Evolutionary conservation across 1,140 invertebrate species (phyloP), one percentile per base, ranked within the genome.

Genomic region (Drosophila biarmipes): DNA sequence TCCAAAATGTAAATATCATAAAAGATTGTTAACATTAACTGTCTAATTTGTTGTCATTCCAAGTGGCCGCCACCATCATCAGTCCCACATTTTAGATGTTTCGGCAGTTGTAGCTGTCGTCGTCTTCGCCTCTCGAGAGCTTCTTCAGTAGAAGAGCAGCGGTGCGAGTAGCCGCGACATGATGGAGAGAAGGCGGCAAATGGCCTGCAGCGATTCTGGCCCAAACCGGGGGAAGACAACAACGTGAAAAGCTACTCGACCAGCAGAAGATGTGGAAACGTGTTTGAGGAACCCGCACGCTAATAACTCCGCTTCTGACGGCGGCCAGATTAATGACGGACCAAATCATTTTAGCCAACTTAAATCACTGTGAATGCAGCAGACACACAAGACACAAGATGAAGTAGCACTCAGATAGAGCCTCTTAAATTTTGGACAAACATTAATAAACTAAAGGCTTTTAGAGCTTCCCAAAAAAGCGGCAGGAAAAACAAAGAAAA

Each of bases 21-120:
- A 89, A 81, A 87, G 82, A 87, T 73, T 87, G 82, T 87, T 87
- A 87, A 76, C 82, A 87, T 79, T 89, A 89, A 89, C 78, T 87
- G 82, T 87, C 82, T 87, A 87, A 87, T 87, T 87, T 87, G 82
- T 87, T 87, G 82, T 87, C 82, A 87, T 87, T 86, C 79, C 67
- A 34, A 58, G 27, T 63, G 58, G 62, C 46, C 56, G 59, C 29
- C 49, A 56, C 73, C 73, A 66, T 51, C 63, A 64, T 67, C 59
- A 67, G 63, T 64, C 59, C 63, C 61, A 24, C 61, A 63, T 43
- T 59, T 45, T 27, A 37, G 52, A 54, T 52, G 54, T 73, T 62
- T 14, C 55, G 35, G 29, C 6, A 21, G 31, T 63, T 34, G 37
- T 34, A 63, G 63, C 63, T 67, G 63, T 67, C 63, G 63, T 67